Evolutionary conservation across 2,113 vertebrate species (phyloP).

Genomic region (Spheniscus mendiculus): DNA sequence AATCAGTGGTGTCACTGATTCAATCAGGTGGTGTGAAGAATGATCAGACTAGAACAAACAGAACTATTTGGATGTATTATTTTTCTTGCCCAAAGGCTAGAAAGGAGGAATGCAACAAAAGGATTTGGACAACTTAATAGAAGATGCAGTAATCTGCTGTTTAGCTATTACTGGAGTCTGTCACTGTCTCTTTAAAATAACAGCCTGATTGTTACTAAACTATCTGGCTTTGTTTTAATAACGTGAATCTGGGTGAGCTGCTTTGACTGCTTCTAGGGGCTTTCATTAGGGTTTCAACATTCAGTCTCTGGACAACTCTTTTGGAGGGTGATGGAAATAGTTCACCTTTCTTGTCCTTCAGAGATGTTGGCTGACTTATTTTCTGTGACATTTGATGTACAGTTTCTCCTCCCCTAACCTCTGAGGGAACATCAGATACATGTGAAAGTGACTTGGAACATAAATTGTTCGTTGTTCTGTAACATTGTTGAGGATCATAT

Average conservation of each 20-base stretch:
- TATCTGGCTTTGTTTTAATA: background rate
- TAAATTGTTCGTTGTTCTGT: slow-evolving; percentile 33
- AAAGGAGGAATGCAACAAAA: background rate
- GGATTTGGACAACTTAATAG: background rate
- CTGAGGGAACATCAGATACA: slow-evolving; percentile 13
- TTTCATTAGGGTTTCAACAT: slow-evolving; percentile 3
- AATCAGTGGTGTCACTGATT: background rate
- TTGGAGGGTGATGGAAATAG: background rate
- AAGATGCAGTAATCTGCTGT: background rate
- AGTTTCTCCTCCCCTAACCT: slow-evolving; percentile 49
- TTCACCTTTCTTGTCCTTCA: background rate
- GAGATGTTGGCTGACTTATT: slow-evolving; percentile 42
- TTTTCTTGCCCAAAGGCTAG: background rate
- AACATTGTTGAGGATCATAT: background rate
- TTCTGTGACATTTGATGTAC: slow-evolving; percentile 56
- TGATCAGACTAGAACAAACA: background rate
- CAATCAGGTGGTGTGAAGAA: background rate
- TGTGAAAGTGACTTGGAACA: slow-evolving; percentile 7
- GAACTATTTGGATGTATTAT: background rate
- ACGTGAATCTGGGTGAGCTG: background rate
- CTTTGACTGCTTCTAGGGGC: slow-evolving; percentile 6
- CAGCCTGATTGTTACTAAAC: background rate
- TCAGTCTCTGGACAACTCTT: background rate
- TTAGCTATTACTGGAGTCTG: background rate
- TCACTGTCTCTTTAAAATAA: background rate